A percentile compares a stretch with the other conserved stretches of the same genome.
Evolutionary conservation across 23 tunicate genomes (phyloP).

Genomic region (Halocynthia roretzi): DNA sequence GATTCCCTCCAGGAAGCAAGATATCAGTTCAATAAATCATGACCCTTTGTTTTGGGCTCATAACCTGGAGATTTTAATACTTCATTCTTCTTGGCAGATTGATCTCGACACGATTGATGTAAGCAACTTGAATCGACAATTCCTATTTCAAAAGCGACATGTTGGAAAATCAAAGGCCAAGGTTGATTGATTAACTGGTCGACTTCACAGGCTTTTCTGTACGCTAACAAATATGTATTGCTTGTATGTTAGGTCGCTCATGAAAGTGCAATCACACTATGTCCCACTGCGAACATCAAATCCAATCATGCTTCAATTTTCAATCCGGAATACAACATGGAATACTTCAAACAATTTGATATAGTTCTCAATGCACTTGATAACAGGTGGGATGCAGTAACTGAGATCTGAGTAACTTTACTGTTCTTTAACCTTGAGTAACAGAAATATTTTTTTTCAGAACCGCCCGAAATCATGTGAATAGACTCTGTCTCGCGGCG

Average conservation of each 20-base stretch:
- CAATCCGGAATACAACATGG: constrained; percentile 79
- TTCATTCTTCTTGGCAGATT: constrained; percentile 23
- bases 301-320: constrained; percentile 83
- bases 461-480: constrained; percentile 92
- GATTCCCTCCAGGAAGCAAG: no score
- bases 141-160: constrained; percentile 91
- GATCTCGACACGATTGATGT: constrained; percentile 95
- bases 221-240: no score
- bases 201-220: no score
- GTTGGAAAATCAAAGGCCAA: constrained; percentile 77
- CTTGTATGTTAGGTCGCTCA: constrained; percentile 18
- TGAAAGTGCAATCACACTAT: constrained; percentile 45
- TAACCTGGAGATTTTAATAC: no score
- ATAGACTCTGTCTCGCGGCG: constrained; percentile 89
- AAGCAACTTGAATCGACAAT: constrained; percentile 87
- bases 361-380: constrained; percentile 86
- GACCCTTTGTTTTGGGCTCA: no score
- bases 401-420: no score
- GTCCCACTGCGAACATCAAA: constrained; percentile 52
- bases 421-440: no score
- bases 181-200: background rate
- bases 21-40: no score
- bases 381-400: constrained; percentile 14
- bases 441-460: background rate
- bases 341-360: constrained; percentile 79